phyloP scores from a whole-genome alignment of 2,797 vertebrate species.

The Glyptemys insculpta region DNA sequence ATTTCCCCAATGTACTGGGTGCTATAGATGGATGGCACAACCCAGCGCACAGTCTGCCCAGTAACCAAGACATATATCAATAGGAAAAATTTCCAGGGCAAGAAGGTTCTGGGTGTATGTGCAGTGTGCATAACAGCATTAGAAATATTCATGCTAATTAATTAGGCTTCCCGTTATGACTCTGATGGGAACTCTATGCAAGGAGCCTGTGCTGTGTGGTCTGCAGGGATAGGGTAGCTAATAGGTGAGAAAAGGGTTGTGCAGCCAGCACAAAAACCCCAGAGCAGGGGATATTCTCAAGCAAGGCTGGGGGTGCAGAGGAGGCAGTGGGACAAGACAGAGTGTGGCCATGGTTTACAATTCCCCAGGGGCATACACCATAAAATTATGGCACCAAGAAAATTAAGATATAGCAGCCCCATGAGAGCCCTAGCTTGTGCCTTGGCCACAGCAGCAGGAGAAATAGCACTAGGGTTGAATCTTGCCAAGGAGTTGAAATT shows the following conservation, averaged over 20 bases:
- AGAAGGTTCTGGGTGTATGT: background rate
- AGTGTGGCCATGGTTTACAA: too few relatives aligned
- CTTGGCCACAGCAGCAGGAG: background rate
- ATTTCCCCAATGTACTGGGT: background rate
- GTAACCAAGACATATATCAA: background rate
- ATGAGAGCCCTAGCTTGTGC: background rate
- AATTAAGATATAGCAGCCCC: too few relatives aligned
- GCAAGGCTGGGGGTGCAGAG: background rate
- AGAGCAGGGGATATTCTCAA: background rate
- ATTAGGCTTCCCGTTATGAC: background rate
- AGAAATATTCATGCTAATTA: background rate
- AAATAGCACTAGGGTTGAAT: background rate
- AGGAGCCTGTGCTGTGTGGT: background rate
- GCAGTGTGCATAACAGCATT: background rate
- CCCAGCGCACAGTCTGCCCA: background rate
- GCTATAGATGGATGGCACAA: background rate
- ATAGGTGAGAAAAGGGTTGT: background rate
- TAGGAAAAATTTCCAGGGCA: background rate
- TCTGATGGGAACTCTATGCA: background rate
- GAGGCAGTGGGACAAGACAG: too few relatives aligned
- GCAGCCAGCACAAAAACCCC: background rate
- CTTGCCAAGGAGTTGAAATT: background rate
- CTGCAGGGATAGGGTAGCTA: background rate
- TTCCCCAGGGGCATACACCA: too few relatives aligned
- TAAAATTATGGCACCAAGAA: background rate